Percentiles rank a stretch among this genome's conserved stretches.
Evolutionary conservation across 2,888 invertebrate genomes (phyloP).

Genomic region (Prenolepis imparis): DNA sequence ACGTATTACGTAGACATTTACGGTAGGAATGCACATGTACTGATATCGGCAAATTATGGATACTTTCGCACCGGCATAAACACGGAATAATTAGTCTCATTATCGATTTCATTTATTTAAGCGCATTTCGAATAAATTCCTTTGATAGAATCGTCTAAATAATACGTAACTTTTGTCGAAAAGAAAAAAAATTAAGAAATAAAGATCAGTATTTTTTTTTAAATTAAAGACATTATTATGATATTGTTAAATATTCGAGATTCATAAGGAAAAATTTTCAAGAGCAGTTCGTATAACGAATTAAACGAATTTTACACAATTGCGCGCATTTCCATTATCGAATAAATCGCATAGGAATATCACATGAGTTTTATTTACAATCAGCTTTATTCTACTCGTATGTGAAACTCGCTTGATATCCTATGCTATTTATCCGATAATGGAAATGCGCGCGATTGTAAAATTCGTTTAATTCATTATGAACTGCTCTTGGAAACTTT

Average conservation of each 20-base stretch:
- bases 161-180: neutral
- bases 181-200: neutral
- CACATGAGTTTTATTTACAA: neutral
- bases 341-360: neutral
- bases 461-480: neutral
- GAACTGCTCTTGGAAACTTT: neutral
- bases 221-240: neutral
- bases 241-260: neutral
- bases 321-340: neutral
- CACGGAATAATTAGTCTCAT: conserved; percentile 61
- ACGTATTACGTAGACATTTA: conserved; percentile 46
- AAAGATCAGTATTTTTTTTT: neutral
- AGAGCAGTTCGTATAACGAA: neutral
- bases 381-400: neutral
- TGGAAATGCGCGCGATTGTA: neutral
- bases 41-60: conserved; percentile 54
- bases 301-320: neutral
- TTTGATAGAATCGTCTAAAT: neutral
- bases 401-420: neutral
- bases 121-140: neutral
- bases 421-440: neutral
- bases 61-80: conserved; percentile 53
- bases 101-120: conserved; percentile 49
- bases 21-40: conserved; percentile 38
- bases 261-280: neutral